These are phyloP conservation scores for Anticlea derivata DNA, from an alignment of 2,888 invertebrate genomes.

Conservation along the genomic window DNA sequence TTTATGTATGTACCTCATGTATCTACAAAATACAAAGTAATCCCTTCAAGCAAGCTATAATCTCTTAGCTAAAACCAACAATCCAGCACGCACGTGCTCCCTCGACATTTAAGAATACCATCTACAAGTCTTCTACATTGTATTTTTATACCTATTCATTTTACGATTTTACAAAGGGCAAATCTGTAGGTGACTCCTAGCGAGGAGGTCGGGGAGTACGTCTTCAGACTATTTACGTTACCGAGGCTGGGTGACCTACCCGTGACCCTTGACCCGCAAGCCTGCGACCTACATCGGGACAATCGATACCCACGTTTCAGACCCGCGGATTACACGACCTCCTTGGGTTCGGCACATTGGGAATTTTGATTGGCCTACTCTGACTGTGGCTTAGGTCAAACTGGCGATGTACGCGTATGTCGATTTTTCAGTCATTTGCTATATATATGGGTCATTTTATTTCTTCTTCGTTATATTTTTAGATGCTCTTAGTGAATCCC, in stretches of 20 bases:
- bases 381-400: slow-evolving; percentile 40
- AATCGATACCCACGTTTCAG: slow-evolving; percentile 67
- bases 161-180: slow-evolving; percentile 59
- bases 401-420: slow-evolving; percentile 37
- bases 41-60: not conserved
- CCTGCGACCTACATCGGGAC: slow-evolving; percentile 80
- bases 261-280: slow-evolving; percentile 84
- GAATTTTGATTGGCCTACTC: slow-evolving; percentile 51
- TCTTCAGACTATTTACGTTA: slow-evolving; percentile 64
- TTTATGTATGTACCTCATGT: not conserved
- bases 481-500: not conserved
- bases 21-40: slow-evolving; percentile 5
- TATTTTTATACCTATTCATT: slow-evolving; percentile 60
- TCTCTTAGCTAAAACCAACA: slow-evolving; percentile 1
- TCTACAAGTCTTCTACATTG: slow-evolving; percentile 53
- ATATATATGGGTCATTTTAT: not conserved
- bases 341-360: slow-evolving; percentile 50
- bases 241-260: slow-evolving; percentile 68
- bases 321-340: slow-evolving; percentile 44
- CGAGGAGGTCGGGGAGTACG: slow-evolving; percentile 43
- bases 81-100: slow-evolving; percentile 24
- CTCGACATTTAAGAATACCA: slow-evolving; percentile 15
- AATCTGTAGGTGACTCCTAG: slow-evolving; percentile 42
- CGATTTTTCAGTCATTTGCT: slow-evolving; percentile 17
- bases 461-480: not conserved